Evolutionary conservation across 2,888 invertebrate genomes (phyloP).

Genomic region (Tyria jacobaeae): DNA sequence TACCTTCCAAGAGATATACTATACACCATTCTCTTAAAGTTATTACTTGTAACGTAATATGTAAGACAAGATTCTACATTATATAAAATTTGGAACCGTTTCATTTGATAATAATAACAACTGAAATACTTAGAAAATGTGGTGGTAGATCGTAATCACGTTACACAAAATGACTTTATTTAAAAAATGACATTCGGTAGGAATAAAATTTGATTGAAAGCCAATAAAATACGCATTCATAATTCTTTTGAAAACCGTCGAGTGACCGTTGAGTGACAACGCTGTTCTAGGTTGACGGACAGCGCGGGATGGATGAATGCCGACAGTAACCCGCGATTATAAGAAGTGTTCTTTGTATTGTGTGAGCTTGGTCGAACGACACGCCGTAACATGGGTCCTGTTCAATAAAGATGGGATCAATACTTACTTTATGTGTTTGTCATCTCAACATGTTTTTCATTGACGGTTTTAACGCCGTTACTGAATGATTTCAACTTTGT

Average conservation of each 20-base stretch:
- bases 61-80: constrained; percentile 22
- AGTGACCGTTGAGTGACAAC: constrained; percentile 82
- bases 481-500: neutral
- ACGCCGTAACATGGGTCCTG: constrained; percentile 23
- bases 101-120: constrained; percentile 24
- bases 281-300: constrained; percentile 64
- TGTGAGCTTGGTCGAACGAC: constrained; percentile 47
- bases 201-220: constrained; percentile 67
- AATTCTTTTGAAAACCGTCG: constrained; percentile 69
- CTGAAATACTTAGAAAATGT: constrained; percentile 15
- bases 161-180: constrained; percentile 38
- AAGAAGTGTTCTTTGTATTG: constrained; percentile 69
- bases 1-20: neutral
- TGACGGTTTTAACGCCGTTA: neutral
- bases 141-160: constrained; percentile 26
- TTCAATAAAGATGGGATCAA: constrained; percentile 36
- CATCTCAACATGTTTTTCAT: constrained; percentile 3
- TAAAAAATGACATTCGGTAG: constrained; percentile 66
- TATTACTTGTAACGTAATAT: constrained; percentile 28
- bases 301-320: constrained; percentile 67
- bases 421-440: constrained; percentile 48
- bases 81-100: constrained; percentile 33
- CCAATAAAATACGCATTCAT: constrained; percentile 58
- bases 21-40: neutral
- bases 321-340: constrained; percentile 64